A percentile compares a stretch with the other conserved stretches of the same genome.
Evolutionary conservation across 2,888 invertebrate species (phyloP).

Genomic region (Crepidodera aurea): DNA sequence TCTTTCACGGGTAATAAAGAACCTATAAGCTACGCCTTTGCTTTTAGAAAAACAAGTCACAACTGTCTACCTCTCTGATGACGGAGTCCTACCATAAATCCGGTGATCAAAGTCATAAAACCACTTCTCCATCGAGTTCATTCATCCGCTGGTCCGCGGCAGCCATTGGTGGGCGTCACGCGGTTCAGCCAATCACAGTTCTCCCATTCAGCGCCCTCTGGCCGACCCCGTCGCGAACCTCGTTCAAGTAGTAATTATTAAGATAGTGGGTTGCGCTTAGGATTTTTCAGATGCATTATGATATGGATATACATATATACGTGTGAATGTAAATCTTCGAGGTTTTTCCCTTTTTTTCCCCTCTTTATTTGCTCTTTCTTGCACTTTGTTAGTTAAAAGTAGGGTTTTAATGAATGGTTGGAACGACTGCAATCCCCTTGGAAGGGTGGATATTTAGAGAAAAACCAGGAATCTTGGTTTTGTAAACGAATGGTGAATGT

Average conservation of each 20-base stretch:
- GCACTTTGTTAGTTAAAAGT: constrained; percentile 26
- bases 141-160: constrained; percentile 40
- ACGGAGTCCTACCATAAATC: background rate
- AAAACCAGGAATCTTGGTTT: constrained; percentile 4
- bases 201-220: constrained; percentile 27
- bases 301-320: constrained; percentile 19
- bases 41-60: no score
- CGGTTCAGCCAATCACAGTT: constrained; percentile 39
- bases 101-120: background rate
- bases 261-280: constrained; percentile 22
- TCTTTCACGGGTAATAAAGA: no score
- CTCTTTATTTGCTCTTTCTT: constrained; percentile 25
- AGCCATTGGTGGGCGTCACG: constrained; percentile 52
- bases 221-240: constrained; percentile 15
- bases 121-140: constrained; percentile 28
- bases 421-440: background rate
- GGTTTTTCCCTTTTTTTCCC: constrained; percentile 18
- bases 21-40: no score
- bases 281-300: constrained; percentile 23
- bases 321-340: background rate
- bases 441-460: constrained; percentile 6
- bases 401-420: constrained; percentile 24
- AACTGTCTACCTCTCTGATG: background rate
- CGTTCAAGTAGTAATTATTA: constrained; percentile 33
- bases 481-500: background rate